These are phyloP conservation scores for Camponotus floridanus DNA, from an alignment of 1,140 invertebrate genomes.

Conservation along the genomic window DNA sequence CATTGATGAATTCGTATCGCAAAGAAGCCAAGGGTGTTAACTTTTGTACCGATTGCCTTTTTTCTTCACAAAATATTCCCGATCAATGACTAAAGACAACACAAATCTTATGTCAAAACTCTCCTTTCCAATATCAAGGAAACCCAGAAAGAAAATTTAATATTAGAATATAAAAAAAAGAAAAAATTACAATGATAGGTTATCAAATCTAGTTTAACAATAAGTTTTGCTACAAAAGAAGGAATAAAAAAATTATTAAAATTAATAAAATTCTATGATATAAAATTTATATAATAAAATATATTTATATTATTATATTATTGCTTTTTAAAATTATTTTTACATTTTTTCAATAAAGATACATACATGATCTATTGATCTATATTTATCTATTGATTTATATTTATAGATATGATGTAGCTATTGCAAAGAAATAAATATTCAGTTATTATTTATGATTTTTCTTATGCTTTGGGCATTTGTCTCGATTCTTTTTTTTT, in stretches of 20 bases:
- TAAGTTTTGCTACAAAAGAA: neutral
- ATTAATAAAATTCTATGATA: neutral
- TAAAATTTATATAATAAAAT: neutral
- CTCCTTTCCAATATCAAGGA: neutral
- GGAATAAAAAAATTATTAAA: conserved; percentile 6
- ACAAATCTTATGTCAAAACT: neutral
- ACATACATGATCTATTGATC: no score
- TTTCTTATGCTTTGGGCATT: neutral
- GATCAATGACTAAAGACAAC: neutral
- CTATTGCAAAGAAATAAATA: neutral
- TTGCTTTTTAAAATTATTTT: neutral
- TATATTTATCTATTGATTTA: no score
- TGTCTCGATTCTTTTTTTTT: neutral
- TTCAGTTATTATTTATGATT: neutral
- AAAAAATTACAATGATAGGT: neutral
- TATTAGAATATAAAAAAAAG: neutral
- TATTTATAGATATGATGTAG: no score
- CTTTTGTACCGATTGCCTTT: conserved; percentile 24
- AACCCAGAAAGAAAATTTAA: no score
- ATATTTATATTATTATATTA: neutral
- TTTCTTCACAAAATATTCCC: conserved; percentile 34
- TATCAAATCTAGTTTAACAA: neutral
- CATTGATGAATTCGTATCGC: conserved; percentile 49
- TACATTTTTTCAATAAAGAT: neutral
- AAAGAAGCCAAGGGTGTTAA: conserved; percentile 26